A percentile compares a stretch with the other conserved stretches of the same genome.
Conservation (phyloP, 2,888 invertebrate species). For the Drosophila aldrichi region DNA sequence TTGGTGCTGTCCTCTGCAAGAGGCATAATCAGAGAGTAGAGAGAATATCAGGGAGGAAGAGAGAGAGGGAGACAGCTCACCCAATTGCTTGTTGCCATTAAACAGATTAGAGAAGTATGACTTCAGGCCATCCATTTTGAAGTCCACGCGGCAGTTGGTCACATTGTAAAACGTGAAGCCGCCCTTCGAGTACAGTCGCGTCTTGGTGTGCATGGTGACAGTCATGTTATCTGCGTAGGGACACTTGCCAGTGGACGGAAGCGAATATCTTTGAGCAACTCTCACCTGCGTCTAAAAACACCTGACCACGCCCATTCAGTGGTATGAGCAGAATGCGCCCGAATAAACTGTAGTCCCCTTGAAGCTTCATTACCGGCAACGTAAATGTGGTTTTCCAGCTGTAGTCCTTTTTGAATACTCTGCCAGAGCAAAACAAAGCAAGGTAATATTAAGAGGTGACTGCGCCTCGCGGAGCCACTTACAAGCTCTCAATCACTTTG, state of each 20-base stretch:
- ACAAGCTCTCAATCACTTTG: constrained; percentile 88
- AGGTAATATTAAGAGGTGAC: not conserved
- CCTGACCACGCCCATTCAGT: constrained; percentile 88
- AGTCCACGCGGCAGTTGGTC: constrained; percentile 89
- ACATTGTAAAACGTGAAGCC: constrained; percentile 90
- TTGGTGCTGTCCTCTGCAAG: constrained; percentile 90
- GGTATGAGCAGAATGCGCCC: constrained; percentile 90
- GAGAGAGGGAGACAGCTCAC: constrained; percentile 83
- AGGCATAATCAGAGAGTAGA: not conserved
- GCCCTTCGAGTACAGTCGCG: constrained; percentile 88
- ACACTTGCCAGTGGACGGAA: not conserved
- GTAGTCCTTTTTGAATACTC: constrained; percentile 89
- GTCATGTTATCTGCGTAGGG: constrained; percentile 88
- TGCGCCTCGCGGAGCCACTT: constrained; percentile 59
- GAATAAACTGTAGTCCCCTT: constrained; percentile 89
- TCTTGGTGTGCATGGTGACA: constrained; percentile 89
- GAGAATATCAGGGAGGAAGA: not conserved
- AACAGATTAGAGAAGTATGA: constrained; percentile 90
- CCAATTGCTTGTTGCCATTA: constrained; percentile 90
- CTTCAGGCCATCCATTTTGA: constrained; percentile 89
- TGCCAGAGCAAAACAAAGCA: constrained; percentile 75
- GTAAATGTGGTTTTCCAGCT: constrained; percentile 90
- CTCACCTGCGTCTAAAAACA: constrained; percentile 91
- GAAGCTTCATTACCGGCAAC: constrained; percentile 89
- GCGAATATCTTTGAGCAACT: not conserved